phyloP scores from a whole-genome alignment of 2,888 invertebrate species.

The Myopa testacea region DNA sequence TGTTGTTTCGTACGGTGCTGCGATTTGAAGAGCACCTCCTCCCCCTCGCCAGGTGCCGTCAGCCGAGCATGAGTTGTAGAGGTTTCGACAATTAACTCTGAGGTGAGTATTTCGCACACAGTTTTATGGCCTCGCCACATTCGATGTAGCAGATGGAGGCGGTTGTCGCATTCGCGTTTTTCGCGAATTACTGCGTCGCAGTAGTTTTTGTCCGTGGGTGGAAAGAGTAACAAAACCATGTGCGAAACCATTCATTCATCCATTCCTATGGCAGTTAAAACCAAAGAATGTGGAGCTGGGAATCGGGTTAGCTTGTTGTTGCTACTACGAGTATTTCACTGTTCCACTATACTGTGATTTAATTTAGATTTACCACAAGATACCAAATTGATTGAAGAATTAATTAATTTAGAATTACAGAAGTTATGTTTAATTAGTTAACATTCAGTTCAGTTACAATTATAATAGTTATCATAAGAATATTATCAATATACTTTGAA shows the following conservation, averaged over 20 bases:
- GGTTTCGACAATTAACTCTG: background rate
- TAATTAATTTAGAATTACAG: no score
- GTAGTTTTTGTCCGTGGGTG: background rate
- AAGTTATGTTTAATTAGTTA: no score
- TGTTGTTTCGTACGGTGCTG: background rate
- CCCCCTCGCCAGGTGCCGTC: background rate
- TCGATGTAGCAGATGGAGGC: slow-evolving; percentile 2
- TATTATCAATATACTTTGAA: no score
- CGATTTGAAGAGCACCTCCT: slow-evolving; percentile 6
- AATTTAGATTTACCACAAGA: no score
- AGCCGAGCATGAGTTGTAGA: background rate
- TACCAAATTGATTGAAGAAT: no score
- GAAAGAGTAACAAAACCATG: background rate
- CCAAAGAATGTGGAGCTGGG: slow-evolving; percentile 3
- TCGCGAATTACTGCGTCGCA: background rate
- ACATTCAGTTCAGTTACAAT: no score
- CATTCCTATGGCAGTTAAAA: background rate
- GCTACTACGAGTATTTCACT: no score
- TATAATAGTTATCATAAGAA: no score
- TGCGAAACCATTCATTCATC: background rate
- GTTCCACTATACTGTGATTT: no score
- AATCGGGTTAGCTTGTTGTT: background rate
- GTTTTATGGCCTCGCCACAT: slow-evolving; percentile 18
- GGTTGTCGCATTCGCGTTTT: background rate
- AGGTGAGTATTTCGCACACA: slow-evolving; percentile 2